Evolutionary conservation across 1,140 invertebrate species (phyloP).

Genomic region (Diorhabda elongata): DNA sequence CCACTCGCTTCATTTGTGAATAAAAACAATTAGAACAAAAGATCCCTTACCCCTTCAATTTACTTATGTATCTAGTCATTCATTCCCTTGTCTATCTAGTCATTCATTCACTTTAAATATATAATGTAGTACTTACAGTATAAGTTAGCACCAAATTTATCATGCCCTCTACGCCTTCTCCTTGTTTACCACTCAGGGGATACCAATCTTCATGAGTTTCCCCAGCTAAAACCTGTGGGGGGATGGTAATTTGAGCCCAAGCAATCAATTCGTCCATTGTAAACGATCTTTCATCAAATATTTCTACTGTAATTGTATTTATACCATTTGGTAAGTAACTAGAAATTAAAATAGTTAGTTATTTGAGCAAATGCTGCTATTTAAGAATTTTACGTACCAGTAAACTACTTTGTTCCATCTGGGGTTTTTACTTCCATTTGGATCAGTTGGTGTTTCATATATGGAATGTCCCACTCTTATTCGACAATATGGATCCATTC

Average conservation of each 20-base stretch:
- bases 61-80: no score
- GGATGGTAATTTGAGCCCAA: conserved; percentile 84
- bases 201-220: conserved; percentile 94
- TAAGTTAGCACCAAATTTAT: conserved; percentile 74
- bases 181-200: conserved; percentile 84
- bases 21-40: no score
- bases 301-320: conserved; percentile 84
- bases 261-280: conserved; percentile 93
- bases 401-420: conserved; percentile 92
- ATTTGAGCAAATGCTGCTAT: not conserved
- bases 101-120: not conserved
- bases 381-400: conserved; percentile 58
- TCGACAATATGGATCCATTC: conserved; percentile 96
- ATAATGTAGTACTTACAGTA: conserved; percentile 58
- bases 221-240: conserved; percentile 73
- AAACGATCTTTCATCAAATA: conserved; percentile 96
- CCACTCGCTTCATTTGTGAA: no score
- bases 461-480: conserved; percentile 86
- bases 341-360: conserved; percentile 37
- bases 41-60: no score
- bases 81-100: no score
- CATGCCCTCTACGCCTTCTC: conserved; percentile 87
- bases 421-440: conserved; percentile 93
- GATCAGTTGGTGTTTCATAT: conserved; percentile 92
- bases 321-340: conserved; percentile 84